Conservation (phyloP, 2,888 invertebrate species). For the Cyclophora punctaria region DNA sequence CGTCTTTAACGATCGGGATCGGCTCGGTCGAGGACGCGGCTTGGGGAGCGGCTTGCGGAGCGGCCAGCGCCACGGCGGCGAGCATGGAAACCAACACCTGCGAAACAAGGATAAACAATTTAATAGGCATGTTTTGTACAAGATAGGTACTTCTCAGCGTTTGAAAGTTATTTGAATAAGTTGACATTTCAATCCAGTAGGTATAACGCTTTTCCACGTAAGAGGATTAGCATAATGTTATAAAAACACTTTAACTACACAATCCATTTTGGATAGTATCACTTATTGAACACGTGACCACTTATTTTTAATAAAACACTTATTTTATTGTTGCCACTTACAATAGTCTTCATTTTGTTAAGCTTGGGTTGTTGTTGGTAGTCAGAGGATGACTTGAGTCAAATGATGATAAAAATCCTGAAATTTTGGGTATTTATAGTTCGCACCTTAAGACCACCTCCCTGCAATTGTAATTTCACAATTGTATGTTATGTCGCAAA, state of each 20-base stretch:
- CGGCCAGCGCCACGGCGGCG: slow-evolving; percentile 37
- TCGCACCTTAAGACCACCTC: slow-evolving; percentile 52
- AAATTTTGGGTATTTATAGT: slow-evolving; percentile 64
- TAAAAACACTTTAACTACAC: too few species aligned
- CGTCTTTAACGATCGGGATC: slow-evolving; percentile 73
- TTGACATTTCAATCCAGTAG: too few species aligned
- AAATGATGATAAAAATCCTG: slow-evolving; percentile 59
- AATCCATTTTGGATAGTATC: too few species aligned
- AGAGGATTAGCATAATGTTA: too few species aligned
- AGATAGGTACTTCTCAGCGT: neutral
- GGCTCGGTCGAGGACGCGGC: slow-evolving; percentile 43
- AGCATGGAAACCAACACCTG: slow-evolving; percentile 58
- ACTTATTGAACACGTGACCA: too few species aligned
- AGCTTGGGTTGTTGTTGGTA: slow-evolving; percentile 35
- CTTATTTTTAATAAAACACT: slow-evolving; percentile 6
- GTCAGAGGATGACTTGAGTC: slow-evolving; percentile 40
- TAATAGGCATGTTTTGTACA: neutral
- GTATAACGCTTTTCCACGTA: too few species aligned
- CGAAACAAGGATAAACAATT: slow-evolving; percentile 15
- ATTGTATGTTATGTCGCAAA: slow-evolving; percentile 59
- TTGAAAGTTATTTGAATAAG: too few species aligned
- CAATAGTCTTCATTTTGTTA: slow-evolving; percentile 64
- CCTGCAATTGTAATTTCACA: slow-evolving; percentile 56
- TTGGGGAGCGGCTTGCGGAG: slow-evolving; percentile 59
- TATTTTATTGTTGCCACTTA: slow-evolving; percentile 33